Evolutionary conservation across 1,140 invertebrate species (phyloP), one percentile per base, ranked within the genome.

Genomic region (Zaprionus taronus): DNA sequence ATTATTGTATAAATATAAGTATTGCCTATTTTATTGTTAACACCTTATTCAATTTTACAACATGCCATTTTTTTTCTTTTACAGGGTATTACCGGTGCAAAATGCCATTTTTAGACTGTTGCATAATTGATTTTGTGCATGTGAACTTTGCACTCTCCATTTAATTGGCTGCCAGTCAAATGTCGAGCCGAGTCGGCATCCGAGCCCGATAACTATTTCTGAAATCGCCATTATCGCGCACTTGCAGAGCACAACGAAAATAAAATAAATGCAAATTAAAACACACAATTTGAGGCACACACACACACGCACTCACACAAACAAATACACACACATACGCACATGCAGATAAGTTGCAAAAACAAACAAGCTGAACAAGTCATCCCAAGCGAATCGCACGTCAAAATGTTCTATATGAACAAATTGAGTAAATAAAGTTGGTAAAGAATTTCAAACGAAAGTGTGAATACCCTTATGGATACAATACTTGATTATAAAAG

Each of bases 101-200:
- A n/a, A 31, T 15, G 20, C 4, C 49, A 38, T 64, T 71, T 75
- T 38, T 56, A 36, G 58, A 49, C 49, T 41, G n/a, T 58, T 71
- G 60, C 67, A 75, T 75, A 71, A 75, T 75, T 56, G 51, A 72
- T 82, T 68, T 74, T 53, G 60, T 53, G 44, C 41, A 24, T 51
- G 24, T 64, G 60, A 64, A 64, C 60, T 58, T 41, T 64, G 53
- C 51, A 57, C 60, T 64, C 56, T 57, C 34, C 58, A 62, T 69
- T 72, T 80, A 83, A 87, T 87, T 83, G 83, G 69, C 84, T 77
- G 83, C 69, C 83, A 86, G 80, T 86, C 75, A 73, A 64, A 80
- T 71, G 77, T 70, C 80, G n/a, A 47, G 41, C n/a, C 65, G 57
- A 73, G 56, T 70, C 69, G 66, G 57, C 15, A 12, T 57, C 51